Base-by-base conservation (phyloP, 2,113 vertebrate genomes). In the Gymnarchus niloticus region DNA sequence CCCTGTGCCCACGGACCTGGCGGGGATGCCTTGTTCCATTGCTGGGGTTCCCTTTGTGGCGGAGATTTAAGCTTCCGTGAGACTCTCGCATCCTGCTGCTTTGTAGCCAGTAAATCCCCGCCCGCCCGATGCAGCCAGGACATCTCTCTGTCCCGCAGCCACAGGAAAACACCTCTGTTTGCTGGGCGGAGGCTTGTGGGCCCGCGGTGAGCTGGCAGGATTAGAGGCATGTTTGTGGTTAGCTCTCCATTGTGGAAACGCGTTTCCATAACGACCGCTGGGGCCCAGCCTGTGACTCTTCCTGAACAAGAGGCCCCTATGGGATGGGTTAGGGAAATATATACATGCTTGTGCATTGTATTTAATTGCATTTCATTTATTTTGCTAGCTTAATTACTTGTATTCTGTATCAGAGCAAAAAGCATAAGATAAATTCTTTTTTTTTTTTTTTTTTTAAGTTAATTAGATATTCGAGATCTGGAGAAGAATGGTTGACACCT, bases 1-100 rank as follows among this genome's bases (percentile, higher is more conserved):
- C 8, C 57, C 0, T 17, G 56, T 28, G 12, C 56, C 57, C 44
- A 21, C 41, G 19, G n/a, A 56, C 41, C 76, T 56, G 84, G 51
- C 69, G 44, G 59, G 33, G 69, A 69, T 48, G 69, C 49, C 6
- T 10, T 52, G 88, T 73, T 69, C 82, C 76, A 86, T 87, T 44
- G 84, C 87, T 65, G 59, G 87, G 76, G 86, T 56, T 87, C 81
- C 84, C 89, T 87, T 87, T 88, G 86, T 87, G 44, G 37, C 65
- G 82, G 49, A 80, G 56, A 44, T 87, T 61, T 78, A 88, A 88
- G 86, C 80, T 78, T 78, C 28, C 48, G n/a, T 25, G 83, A 83
- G 83, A 81, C 87, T 87, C 88, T 81, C 83, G 83, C 83, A 78
- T 89, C 87, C 83, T 84, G 46, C 83, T n/a, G 81, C 76, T 56